phyloP scores from a whole-genome alignment of 2,113 vertebrate species.

The Chloropsis hardwickii region DNA sequence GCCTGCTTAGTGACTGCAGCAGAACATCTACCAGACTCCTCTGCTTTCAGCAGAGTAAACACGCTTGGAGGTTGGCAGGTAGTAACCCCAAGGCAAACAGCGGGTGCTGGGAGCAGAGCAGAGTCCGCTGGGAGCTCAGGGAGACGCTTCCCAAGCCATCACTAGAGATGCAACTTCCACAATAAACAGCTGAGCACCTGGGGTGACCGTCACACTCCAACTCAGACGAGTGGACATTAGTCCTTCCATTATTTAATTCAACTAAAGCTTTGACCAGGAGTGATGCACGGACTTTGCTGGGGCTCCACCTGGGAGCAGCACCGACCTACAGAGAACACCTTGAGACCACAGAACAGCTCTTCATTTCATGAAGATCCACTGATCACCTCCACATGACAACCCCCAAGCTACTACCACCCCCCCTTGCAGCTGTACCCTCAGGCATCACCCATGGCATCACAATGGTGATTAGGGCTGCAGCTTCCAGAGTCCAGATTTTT shows the following conservation, averaged over 20 bases:
- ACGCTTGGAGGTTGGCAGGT: neutral
- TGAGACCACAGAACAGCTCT: neutral
- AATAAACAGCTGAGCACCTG: neutral
- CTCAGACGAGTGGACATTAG: neutral
- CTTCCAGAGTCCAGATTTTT: neutral
- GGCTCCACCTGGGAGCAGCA: neutral
- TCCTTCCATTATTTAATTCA: neutral
- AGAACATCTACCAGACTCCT: neutral
- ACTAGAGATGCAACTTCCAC: rapidly evolving
- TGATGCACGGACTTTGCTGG: rapidly evolving
- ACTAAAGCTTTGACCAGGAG: neutral
- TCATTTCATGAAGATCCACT: too few relatives aligned
- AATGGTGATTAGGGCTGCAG: neutral
- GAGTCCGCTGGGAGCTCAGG: neutral
- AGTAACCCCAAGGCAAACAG: neutral
- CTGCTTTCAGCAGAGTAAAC: neutral
- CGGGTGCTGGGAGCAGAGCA: rapidly evolving
- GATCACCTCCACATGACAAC: neutral
- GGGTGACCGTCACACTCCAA: rapidly evolving
- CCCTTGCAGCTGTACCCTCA: neutral
- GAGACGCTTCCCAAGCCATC: neutral
- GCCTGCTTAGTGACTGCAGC: neutral
- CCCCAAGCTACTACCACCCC: neutral
- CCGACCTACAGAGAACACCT: rapidly evolving
- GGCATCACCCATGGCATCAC: neutral